Evolutionary conservation across 2,888 invertebrate genomes (phyloP), one percentile per base, ranked within the genome.

Genomic region (Apamea monoglypha): DNA sequence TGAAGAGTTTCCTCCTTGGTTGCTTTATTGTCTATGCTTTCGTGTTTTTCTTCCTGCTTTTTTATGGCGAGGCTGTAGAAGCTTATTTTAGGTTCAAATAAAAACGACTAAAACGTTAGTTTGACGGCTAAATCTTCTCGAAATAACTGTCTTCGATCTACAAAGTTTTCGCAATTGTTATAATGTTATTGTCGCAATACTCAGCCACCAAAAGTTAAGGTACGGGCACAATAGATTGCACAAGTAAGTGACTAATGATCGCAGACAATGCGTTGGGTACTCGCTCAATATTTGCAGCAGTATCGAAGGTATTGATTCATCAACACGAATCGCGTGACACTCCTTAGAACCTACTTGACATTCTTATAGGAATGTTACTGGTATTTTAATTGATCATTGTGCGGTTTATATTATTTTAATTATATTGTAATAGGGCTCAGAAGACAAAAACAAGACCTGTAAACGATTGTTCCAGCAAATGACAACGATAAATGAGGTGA

Each of bases 181-280:
- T 68, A 74, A 40, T 18, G 21, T 70, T 59, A 53, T 21, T 77
- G 66, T 88, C 67, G 75, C 77, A 85, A 85, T 74, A 81, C 71
- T 40, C n/a, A 76, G 68, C 61, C 53, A 74, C 80, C 80, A 82
- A 85, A 89, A 81, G 82, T 76, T 75, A 40, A 66, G 68, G 18
- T 73, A 77, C 47, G 66, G 61, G 74, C 82, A 91, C 91, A 88
- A 91, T 87, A 76, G 90, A 69, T 90, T 91, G 80, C 90, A 84
- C 80, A 87, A 88, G 80, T 70, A 76, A 85, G 82, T 91, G 91
- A 91, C 84, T 90, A 90, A 90, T 79, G 83, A 85, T 78, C 32
- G 59, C 75, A 89, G 80, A 89, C 89, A 89, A 89, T 88, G 84
- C 86, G 59, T 82, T 85, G 36, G 70, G n/a, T 82, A 63, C 84